Conservation (phyloP, 2,888 invertebrate genomes). For the Erannis defoliaria region DNA sequence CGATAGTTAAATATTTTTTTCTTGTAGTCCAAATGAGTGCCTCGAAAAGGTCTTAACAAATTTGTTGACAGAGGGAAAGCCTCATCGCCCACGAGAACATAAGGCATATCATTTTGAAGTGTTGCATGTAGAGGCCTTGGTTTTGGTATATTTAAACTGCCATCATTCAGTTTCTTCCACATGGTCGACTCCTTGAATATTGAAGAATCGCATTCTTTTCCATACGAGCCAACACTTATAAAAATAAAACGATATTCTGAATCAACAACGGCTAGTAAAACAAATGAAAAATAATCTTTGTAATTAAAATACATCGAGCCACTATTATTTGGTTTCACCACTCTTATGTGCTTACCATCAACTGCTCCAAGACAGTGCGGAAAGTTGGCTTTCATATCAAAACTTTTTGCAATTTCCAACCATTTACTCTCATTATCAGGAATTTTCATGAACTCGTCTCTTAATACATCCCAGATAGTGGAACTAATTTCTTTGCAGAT, state of each 20-base stretch:
- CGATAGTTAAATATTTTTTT: constrained; percentile 55
- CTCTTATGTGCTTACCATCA: constrained; percentile 17
- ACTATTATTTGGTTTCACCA: constrained; percentile 18
- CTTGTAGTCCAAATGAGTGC: constrained; percentile 1
- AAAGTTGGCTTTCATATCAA: constrained; percentile 24
- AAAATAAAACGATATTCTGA: constrained; percentile 30
- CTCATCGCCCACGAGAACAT: no score
- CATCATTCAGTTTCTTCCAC: constrained; percentile 35
- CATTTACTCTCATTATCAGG: constrained; percentile 19
- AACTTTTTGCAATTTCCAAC: constrained; percentile 25
- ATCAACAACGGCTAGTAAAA: constrained; percentile 36
- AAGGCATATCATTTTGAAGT: constrained; percentile 15
- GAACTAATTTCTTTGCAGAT: constrained; percentile 1
- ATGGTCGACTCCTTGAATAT: constrained; percentile 50
- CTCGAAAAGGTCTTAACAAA: constrained; percentile 2
- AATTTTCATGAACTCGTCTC: constrained; percentile 5
- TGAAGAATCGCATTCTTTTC: constrained; percentile 42
- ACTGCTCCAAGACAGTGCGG: constrained; percentile 20
- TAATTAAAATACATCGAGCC: constrained; percentile 34
- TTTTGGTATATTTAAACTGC: constrained; percentile 46
- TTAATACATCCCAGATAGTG: constrained; percentile 8
- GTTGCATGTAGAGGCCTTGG: constrained; percentile 42
- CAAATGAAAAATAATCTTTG: constrained; percentile 31
- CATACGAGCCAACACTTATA: constrained; percentile 50
- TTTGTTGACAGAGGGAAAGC: neutral